A percentile compares a stretch with the other conserved stretches of the same genome.
phyloP scores from a whole-genome alignment of 2,888 invertebrate species.

The Periphyllus acericola region DNA sequence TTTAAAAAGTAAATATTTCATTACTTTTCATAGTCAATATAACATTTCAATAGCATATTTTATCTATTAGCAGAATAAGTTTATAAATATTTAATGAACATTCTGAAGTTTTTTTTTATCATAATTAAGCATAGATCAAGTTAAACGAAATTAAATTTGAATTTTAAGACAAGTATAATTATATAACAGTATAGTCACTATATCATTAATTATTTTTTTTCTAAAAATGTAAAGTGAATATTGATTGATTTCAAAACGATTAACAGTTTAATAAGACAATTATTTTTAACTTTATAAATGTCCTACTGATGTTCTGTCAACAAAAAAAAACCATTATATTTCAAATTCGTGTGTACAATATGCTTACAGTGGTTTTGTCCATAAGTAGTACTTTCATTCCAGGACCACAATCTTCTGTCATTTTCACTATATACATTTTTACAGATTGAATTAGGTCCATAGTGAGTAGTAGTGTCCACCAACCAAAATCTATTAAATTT shows the following conservation, averaged over 20 bases:
- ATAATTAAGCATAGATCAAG: neutral
- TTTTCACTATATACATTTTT: slow-evolving; percentile 93
- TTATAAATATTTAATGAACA: neutral
- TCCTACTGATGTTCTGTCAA: neutral
- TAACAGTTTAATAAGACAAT: neutral
- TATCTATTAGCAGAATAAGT: neutral
- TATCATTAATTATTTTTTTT: neutral
- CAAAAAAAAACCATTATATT: neutral
- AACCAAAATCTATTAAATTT: neutral
- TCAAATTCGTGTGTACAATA: slow-evolving; percentile 33
- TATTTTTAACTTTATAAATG: neutral
- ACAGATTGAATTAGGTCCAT: slow-evolving; percentile 95
- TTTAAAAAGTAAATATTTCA: neutral
- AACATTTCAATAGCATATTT: too few relatives aligned
- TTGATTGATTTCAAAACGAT: neutral
- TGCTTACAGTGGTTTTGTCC: slow-evolving; percentile 93
- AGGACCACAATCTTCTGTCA: slow-evolving; percentile 97
- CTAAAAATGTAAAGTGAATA: neutral
- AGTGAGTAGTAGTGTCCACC: neutral
- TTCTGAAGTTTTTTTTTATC: too few relatives aligned
- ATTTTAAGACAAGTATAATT: neutral
- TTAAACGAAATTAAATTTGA: neutral
- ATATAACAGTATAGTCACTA: neutral
- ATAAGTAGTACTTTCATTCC: slow-evolving; percentile 99
- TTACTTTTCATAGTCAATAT: neutral